phyloP scores from a whole-genome alignment of 2,888 invertebrate species.

The Pachliopta kotzebuea region DNA sequence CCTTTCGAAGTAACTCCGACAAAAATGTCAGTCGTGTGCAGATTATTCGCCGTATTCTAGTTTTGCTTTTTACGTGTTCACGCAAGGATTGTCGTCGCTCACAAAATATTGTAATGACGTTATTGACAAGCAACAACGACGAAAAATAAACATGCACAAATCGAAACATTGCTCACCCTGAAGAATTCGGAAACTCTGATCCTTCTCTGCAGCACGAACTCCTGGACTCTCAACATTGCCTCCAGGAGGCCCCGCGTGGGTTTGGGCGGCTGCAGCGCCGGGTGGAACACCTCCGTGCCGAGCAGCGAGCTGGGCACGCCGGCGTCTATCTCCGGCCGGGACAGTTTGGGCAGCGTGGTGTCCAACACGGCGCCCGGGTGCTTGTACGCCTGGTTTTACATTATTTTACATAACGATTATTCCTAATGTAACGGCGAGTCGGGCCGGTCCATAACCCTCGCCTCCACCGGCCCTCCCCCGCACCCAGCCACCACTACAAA shows the following conservation, averaged over 20 bases:
- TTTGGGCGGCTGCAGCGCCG: slow-evolving; percentile 72
- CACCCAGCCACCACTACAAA: too few relatives aligned
- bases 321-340: slow-evolving; percentile 83
- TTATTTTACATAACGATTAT: too few relatives aligned
- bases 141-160: neutral
- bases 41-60: too few relatives aligned
- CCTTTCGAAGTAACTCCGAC: too few relatives aligned
- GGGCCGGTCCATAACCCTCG: too few relatives aligned
- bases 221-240: slow-evolving; percentile 83
- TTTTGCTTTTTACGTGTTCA: too few relatives aligned
- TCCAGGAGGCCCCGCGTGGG: slow-evolving; percentile 75
- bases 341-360: slow-evolving; percentile 84
- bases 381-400: slow-evolving; percentile 51
- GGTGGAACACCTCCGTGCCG: slow-evolving; percentile 81
- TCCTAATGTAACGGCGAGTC: too few relatives aligned
- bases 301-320: slow-evolving; percentile 63
- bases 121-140: too few relatives aligned
- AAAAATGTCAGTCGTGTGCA: too few relatives aligned
- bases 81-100: too few relatives aligned
- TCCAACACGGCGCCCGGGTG: slow-evolving; percentile 84
- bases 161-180: slow-evolving; percentile 62
- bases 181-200: slow-evolving; percentile 86
- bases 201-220: slow-evolving; percentile 82
- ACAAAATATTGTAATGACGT: too few relatives aligned
- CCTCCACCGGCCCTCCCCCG: too few relatives aligned